These are phyloP conservation scores for Dynastes grantii DNA, from an alignment of 2,888 invertebrate species.

Conservation along the genomic window DNA sequence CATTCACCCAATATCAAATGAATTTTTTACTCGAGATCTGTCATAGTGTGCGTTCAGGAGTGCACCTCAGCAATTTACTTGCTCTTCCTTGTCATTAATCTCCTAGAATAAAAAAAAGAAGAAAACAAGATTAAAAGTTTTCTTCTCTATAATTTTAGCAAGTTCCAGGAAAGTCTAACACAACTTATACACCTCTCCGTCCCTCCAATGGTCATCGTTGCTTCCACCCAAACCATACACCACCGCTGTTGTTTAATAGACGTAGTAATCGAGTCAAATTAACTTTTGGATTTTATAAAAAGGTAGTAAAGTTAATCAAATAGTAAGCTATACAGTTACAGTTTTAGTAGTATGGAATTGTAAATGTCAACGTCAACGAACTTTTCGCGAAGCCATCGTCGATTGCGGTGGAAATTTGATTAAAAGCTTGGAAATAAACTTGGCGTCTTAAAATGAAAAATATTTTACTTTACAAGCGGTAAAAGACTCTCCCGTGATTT, in stretches of 20 bases:
- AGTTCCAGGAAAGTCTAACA: neutral
- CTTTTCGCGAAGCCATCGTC: neutral
- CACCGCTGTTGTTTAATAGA: conserved; percentile 53
- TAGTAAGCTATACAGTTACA: conserved; percentile 55
- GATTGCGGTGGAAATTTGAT: neutral
- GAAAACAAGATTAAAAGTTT: conserved; percentile 10
- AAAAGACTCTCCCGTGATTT: neutral
- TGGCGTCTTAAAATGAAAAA: no score
- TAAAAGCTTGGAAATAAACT: no score
- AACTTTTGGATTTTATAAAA: conserved; percentile 66
- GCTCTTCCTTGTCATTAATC: neutral
- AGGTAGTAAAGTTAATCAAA: conserved; percentile 64
- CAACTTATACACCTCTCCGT: neutral
- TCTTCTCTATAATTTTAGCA: conserved; percentile 20
- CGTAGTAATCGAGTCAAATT: conserved; percentile 67
- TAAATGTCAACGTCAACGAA: neutral
- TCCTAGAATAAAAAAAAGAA: neutral
- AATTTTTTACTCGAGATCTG: neutral
- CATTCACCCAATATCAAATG: conserved; percentile 1
- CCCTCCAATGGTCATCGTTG: neutral
- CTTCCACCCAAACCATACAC: neutral
- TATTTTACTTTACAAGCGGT: no score
- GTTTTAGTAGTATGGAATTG: neutral
- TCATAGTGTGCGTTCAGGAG: neutral
- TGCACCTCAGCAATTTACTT: neutral